These are phyloP conservation scores for Aldabrachelys gigantea DNA, from an alignment of 2,113 vertebrate genomes.

Conservation along the genomic window DNA sequence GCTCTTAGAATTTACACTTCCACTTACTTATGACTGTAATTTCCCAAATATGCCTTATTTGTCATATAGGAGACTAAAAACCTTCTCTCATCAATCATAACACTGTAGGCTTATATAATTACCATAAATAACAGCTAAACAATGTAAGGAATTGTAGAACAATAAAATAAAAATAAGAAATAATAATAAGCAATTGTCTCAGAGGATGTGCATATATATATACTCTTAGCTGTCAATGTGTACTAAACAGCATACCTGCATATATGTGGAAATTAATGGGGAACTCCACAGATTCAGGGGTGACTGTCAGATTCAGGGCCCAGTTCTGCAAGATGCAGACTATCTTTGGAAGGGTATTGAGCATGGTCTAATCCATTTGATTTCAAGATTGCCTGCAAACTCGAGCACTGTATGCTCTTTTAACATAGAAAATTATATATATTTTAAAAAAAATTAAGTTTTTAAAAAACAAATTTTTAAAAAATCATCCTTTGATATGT, in stretches of 20 bases:
- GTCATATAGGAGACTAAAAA: neutral
- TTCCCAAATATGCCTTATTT: neutral
- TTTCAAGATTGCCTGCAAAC: neutral
- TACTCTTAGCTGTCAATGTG: neutral
- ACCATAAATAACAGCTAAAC: neutral
- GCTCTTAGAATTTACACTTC: neutral
- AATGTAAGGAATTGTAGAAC: neutral
- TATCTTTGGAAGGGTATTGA: neutral
- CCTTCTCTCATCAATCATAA: neutral
- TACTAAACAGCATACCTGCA: neutral
- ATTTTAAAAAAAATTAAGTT: neutral
- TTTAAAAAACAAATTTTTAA: too few species aligned
- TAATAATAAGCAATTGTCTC: neutral
- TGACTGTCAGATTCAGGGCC: neutral
- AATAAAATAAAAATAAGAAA: neutral
- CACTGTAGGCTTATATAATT: neutral
- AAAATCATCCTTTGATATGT: neutral
- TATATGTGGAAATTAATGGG: neutral
- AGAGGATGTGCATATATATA: neutral
- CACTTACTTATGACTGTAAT: neutral
- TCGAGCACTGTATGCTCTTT: neutral
- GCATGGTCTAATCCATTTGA: neutral
- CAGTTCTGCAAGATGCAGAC: neutral
- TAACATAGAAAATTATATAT: neutral
- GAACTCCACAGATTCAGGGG: fast-evolving